A percentile compares a stretch with the other conserved stretches of the same genome.
These are phyloP conservation scores for Podargus strigoides DNA, from an alignment of 2,797 vertebrate genomes.

Conservation along the genomic window DNA sequence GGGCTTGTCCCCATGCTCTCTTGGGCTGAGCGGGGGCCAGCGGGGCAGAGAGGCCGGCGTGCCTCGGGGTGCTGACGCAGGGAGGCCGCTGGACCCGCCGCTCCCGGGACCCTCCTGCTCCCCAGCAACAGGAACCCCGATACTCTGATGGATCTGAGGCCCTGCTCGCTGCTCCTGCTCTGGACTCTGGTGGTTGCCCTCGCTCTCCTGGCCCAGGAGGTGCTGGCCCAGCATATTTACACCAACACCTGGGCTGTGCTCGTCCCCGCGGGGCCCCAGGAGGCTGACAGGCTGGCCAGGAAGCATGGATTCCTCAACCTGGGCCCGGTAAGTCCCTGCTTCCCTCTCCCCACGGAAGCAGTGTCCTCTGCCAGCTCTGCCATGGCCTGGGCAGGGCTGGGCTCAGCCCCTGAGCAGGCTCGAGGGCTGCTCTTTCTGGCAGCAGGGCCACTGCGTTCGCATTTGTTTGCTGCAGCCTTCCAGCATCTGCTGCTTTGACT, in stretches of 20 bases:
- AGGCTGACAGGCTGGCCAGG: conserved; percentile 81
- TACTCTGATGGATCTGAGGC: conserved; percentile 82
- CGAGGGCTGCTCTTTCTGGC: neutral
- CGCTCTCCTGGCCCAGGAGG: conserved; percentile 72
- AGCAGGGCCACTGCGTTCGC: neutral
- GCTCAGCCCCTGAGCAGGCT: neutral
- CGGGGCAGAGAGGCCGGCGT: neutral
- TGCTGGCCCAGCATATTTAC: conserved; percentile 80
- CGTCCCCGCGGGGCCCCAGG: conserved; percentile 81
- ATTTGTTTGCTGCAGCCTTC: neutral
- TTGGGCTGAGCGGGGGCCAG: neutral
- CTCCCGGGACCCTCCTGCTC: neutral
- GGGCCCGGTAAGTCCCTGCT: conserved; percentile 81
- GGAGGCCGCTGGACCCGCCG: neutral
- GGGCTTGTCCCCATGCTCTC: conserved; percentile 21
- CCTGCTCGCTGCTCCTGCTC: conserved; percentile 76
- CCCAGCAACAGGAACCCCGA: conserved; percentile 4
- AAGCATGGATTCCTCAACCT: conserved; percentile 92
- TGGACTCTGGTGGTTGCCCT: conserved; percentile 80
- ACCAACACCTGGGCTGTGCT: conserved; percentile 96
- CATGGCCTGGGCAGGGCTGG: accelerated
- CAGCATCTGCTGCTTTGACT: neutral
- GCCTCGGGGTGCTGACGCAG: neutral
- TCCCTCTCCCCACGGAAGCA: accelerated
- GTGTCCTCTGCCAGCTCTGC: neutral